A percentile compares a stretch with the other conserved stretches of the same genome.
Conservation (phyloP, 2,888 invertebrate genomes). For the Odontothrips loti region DNA sequence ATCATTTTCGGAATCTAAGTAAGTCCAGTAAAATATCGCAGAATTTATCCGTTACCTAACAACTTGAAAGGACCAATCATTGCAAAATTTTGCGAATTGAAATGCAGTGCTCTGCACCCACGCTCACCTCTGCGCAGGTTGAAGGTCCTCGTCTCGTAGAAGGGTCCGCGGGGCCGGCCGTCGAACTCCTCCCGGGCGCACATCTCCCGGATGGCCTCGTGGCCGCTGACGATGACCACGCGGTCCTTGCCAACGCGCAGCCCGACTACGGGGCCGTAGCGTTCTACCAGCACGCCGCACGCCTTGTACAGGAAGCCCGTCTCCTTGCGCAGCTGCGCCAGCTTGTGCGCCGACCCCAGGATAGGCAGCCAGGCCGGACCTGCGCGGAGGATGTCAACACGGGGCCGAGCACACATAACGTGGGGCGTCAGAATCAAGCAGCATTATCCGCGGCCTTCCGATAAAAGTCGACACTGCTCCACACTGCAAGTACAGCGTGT, state of each 20-base stretch:
- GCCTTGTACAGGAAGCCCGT: conserved; percentile 67
- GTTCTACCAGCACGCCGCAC: conserved; percentile 57
- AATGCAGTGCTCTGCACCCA: too few species aligned
- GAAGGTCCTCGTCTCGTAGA: conserved; percentile 66
- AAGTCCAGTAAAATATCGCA: too few species aligned
- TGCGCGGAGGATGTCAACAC: conserved; percentile 36
- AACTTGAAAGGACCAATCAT: too few species aligned
- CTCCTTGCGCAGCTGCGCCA: conserved; percentile 57
- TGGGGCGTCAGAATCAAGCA: too few species aligned
- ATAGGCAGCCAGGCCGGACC: conserved; percentile 73
- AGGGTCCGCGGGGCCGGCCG: conserved; percentile 71
- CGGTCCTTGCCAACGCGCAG: conserved; percentile 72
- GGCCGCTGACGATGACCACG: conserved; percentile 65
- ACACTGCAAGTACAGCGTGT: too few species aligned
- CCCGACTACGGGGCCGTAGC: conserved; percentile 63
- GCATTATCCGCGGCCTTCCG: too few species aligned
- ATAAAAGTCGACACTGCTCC: too few species aligned
- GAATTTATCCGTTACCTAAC: too few species aligned
- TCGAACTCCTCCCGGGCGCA: conserved; percentile 69
- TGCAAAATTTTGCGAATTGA: too few species aligned
- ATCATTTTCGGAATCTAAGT: too few species aligned
- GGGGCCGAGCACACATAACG: too few species aligned
- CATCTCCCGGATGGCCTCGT: conserved; percentile 69
- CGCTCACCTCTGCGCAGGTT: conserved; percentile 61
- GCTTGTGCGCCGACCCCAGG: conserved; percentile 66